Conservation (phyloP, 2,888 invertebrate species). For the Apamea sordens region DNA sequence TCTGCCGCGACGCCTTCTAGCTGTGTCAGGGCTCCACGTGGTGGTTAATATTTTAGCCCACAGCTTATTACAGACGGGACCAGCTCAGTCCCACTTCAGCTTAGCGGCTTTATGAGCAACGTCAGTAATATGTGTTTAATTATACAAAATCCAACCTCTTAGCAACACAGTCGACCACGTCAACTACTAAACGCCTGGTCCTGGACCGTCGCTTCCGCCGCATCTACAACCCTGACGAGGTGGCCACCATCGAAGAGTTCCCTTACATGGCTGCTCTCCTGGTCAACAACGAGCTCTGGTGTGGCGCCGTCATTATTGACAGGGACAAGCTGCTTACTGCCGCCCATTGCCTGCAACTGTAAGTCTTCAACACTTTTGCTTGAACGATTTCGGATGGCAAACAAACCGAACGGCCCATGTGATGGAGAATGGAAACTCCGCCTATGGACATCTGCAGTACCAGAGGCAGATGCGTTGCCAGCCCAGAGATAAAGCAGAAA, state of each 20-base stretch:
- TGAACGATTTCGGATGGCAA: background rate
- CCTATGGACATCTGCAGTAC: too few relatives aligned
- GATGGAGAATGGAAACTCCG: background rate
- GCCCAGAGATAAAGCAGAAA: background rate
- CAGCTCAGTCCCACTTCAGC: too few relatives aligned
- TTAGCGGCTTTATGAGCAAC: too few relatives aligned
- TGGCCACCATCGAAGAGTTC: conserved; percentile 75
- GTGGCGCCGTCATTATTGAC: conserved; percentile 82
- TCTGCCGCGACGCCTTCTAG: too few relatives aligned
- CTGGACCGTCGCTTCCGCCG: conserved; percentile 81
- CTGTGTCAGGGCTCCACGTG: too few relatives aligned
- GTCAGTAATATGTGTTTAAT: too few relatives aligned
- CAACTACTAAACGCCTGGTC: conserved; percentile 68
- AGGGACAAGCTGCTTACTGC: conserved; percentile 82
- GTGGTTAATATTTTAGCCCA: too few relatives aligned
- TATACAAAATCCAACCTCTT: background rate
- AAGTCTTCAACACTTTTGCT: conserved; percentile 59
- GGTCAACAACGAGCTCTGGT: conserved; percentile 85
- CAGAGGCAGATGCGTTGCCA: too few relatives aligned
- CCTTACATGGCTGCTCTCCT: conserved; percentile 85
- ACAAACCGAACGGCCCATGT: background rate
- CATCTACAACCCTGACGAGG: conserved; percentile 84
- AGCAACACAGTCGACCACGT: conserved; percentile 21
- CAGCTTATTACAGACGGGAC: too few relatives aligned
- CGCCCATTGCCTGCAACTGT: conserved; percentile 87